Evolutionary conservation across 2,888 invertebrate species (phyloP), one percentile per base, ranked within the genome.

Genomic region (Lithophane ornitopus): DNA sequence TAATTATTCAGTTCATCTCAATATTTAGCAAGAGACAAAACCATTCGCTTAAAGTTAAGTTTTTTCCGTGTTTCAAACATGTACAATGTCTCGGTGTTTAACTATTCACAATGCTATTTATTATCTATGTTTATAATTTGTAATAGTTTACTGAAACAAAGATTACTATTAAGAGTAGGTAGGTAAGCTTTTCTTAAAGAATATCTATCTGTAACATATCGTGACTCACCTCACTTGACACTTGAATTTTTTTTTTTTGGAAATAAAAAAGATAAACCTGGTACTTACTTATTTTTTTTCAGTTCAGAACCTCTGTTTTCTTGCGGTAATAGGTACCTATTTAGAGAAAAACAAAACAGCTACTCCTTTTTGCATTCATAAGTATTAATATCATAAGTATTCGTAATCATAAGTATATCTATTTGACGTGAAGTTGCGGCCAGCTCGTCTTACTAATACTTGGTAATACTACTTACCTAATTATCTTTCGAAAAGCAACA

Each of bases 1-100:
- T 75, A 75, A 82, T 74, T 70, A 74, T 61, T 26, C 26, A 28
- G 72, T 78, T 78, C 46, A 76, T 63, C 19, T 58, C 22, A n/a
- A 2, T 56, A 56, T 67, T 41, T 74, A 56, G 44, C 22, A 65
- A 66, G 39, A 65, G 12, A 63, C 54, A 74, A 68, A 68, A 61
- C n/a, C 16, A 68, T 19, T 28, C 19, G 3, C 11, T 26, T 28
- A 7, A 12, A 8, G 11, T 52, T 41, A 22, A 6, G 19, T 52
- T 44, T 19, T 49, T 79, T 58, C 49, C 67, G 34, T 52, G 52
- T 68, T 65, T 19, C 12, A 46, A 70, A 70, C 62, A 39, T 46
- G 16, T 49, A 22, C 34, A 52, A 61, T 76, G 34, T 39, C 7
- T 65, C 7, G 22, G 14, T 14, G 46, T 56, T 28, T 19, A 28